phyloP scores from a whole-genome alignment of 2,797 vertebrate genomes.

The Lerista edwardsae region DNA sequence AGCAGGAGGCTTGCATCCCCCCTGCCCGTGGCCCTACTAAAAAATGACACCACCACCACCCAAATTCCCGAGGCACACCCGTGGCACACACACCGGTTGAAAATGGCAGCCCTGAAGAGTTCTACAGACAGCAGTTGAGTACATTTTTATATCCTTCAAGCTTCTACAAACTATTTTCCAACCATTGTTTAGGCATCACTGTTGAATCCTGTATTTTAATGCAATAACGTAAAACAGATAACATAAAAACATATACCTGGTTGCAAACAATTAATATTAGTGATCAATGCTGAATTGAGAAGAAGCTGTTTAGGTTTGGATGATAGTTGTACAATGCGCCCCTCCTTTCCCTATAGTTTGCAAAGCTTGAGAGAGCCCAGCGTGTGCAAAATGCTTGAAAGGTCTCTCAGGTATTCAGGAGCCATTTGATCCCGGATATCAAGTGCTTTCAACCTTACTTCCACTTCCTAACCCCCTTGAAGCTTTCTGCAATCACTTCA shows the following conservation, averaged over 20 bases:
- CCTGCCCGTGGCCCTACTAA: no score
- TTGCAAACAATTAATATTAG: neutral
- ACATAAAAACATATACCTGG: no score
- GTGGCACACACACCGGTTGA: no score
- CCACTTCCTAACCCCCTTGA: slow-evolving; percentile 20
- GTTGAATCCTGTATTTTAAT: no score
- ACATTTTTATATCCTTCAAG: no score
- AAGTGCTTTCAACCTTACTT: slow-evolving; percentile 8
- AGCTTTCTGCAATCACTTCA: slow-evolving; percentile 25
- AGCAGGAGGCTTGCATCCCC: no score
- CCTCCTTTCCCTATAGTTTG: neutral
- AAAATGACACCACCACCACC: no score
- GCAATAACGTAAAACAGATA: no score
- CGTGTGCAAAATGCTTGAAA: neutral
- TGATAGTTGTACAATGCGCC: neutral
- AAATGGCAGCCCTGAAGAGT: no score
- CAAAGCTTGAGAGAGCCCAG: neutral
- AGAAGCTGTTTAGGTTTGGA: neutral
- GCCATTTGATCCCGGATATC: slow-evolving; percentile 15
- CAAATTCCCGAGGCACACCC: no score
- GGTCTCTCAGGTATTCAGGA: slow-evolving; percentile 12
- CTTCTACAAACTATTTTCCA: neutral
- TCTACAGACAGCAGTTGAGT: no score
- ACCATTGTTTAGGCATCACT: neutral
- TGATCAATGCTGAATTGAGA: slow-evolving; percentile 14